Conservation (phyloP, 1,140 invertebrate genomes). For the Formica selysi region DNA sequence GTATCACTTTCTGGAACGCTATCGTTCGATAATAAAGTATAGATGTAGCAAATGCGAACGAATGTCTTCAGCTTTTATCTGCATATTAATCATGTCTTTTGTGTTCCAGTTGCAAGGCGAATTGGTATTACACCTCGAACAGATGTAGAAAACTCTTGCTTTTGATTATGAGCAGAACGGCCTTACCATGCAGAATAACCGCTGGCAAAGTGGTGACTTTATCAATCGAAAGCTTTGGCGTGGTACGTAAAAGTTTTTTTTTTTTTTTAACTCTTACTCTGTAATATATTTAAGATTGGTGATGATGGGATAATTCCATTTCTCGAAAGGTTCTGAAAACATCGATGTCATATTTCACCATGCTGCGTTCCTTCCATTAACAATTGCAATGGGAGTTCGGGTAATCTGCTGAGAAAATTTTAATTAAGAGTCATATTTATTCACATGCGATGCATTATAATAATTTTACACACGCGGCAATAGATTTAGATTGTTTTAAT, state of each 20-base stretch:
- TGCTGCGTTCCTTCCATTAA: constrained; percentile 41
- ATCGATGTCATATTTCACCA: constrained; percentile 39
- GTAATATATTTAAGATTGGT: background rate
- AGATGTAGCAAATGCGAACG: background rate
- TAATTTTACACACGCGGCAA: background rate
- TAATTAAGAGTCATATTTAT: background rate
- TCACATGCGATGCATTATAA: background rate
- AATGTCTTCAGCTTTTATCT: background rate
- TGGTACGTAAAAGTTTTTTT: background rate
- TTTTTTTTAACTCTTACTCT: background rate
- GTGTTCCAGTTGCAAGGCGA: constrained; percentile 26
- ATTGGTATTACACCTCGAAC: constrained; percentile 46
- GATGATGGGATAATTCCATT: background rate
- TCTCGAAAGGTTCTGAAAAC: constrained; percentile 34
- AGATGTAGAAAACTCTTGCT: constrained; percentile 38
- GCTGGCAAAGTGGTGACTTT: constrained; percentile 32
- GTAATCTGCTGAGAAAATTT: constrained; percentile 5
- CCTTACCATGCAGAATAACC: constrained; percentile 40
- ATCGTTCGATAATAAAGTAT: background rate
- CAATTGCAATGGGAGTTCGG: background rate
- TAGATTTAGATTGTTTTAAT: background rate
- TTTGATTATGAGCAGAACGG: constrained; percentile 39
- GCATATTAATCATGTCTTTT: background rate
- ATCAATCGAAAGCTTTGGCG: constrained; percentile 36
- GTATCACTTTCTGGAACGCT: background rate